Evolutionary conservation across 2,113 vertebrate species (phyloP), one percentile per base, ranked within the genome.

Genomic region (Lagopus leucura): DNA sequence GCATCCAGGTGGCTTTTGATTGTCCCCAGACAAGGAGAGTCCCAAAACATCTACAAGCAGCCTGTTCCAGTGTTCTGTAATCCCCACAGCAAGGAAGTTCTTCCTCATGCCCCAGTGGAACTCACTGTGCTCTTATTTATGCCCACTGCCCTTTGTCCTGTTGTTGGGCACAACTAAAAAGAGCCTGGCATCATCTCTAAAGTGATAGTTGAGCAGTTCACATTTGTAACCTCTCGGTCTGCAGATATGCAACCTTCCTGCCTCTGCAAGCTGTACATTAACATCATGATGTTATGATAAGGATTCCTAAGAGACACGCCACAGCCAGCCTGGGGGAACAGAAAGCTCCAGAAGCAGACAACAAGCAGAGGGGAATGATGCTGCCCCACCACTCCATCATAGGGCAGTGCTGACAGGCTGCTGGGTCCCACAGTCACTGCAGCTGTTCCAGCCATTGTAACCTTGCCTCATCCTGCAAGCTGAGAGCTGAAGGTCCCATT

Each of bases 121-220:
- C 14, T 16, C 25, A 8, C 52, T 28, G 52, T 54, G 52, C 27
- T 54, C 52, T 25, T 28, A 14, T 54, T 54, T 52, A 52, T 52
- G 50, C 25, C 50, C 50, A 27, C 50, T 15, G 25, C 25, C 50
- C 25, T 27, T 52, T 15, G 25, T 52, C 50, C 50, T 52, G 25
- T 9, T 52, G 13, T 52, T 27, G 50, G 50, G 25, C 25, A 27
- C 25, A 14, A 27, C 50, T 13, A 52, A 52, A 52, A 52, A 52
- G 24, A 52, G 50, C 50, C 24, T 52, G 50, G 24, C 25, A 52
- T 27, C 50, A 52, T 52, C 25, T 27, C 50, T 52, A 17, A 16
- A 55, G 27, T 30, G 8, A 55, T 17, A 30, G 28, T 13, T 30
- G 2, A 70, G 80, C 25, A 0, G 0, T 28, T 65, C 47, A 73